Evolutionary conservation across 2,113 vertebrate species (phyloP).

Genomic region (Fulmarus glacialis): DNA sequence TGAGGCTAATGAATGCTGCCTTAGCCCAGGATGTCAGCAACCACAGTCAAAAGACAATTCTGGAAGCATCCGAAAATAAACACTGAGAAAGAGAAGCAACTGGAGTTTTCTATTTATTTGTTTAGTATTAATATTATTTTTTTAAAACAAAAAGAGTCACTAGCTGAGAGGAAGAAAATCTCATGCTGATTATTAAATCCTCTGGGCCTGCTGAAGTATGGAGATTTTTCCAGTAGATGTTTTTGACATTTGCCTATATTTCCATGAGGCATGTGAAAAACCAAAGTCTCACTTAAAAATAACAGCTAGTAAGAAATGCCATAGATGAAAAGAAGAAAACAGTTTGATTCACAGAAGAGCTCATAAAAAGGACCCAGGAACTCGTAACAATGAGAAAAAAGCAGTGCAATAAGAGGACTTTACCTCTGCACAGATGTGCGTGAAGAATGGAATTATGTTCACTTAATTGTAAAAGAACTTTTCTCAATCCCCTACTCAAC

Average conservation of each 20-base stretch:
- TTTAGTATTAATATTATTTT: constrained; percentile 12
- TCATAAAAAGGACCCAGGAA: not conserved
- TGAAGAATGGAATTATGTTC: not conserved
- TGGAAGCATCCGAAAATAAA: constrained; percentile 42
- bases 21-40: not conserved
- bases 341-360: not conserved
- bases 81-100: constrained; percentile 32
- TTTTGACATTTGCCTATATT: constrained; percentile 39
- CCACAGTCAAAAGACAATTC: not conserved
- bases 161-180: constrained; percentile 27
- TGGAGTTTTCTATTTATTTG: constrained; percentile 14
- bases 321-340: not conserved
- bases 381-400: not conserved
- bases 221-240: constrained; percentile 47
- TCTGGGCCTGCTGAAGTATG: constrained; percentile 6
- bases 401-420: not conserved
- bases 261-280: constrained; percentile 38
- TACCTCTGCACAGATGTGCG: not conserved
- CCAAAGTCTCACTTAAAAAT: constrained; percentile 13
- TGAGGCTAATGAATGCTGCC: not conserved
- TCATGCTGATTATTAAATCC: constrained; percentile 48
- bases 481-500: not conserved
- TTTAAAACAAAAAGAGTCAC: constrained; percentile 3
- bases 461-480: not conserved
- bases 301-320: constrained; percentile 24